Percentiles rank a stretch among this genome's conserved stretches.
Conservation (phyloP, 2,888 invertebrate species). For the Bellardia bayeri region DNA sequence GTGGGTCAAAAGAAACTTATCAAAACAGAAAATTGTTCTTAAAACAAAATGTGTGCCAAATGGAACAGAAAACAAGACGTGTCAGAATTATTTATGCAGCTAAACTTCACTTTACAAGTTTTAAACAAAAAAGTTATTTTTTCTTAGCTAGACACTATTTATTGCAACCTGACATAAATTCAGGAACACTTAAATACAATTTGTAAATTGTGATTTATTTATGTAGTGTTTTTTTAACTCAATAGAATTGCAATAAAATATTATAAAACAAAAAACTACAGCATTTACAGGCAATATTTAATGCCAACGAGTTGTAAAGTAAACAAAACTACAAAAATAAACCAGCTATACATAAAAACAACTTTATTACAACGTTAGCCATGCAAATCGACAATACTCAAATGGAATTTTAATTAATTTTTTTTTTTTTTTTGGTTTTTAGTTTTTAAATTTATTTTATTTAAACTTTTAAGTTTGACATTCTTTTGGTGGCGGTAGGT, state of each 20-base stretch:
- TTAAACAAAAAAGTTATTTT: neutral
- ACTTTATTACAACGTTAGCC: slow-evolving; percentile 39
- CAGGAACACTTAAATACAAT: neutral
- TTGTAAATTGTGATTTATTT: slow-evolving; percentile 13
- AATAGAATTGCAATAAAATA: slow-evolving; percentile 50
- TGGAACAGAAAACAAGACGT: neutral
- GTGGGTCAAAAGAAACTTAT: slow-evolving; percentile 28
- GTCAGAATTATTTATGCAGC: slow-evolving; percentile 30
- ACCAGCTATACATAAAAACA: slow-evolving; percentile 36
- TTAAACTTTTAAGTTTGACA: slow-evolving; percentile 53
- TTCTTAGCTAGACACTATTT: neutral
- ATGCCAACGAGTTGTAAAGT: slow-evolving; percentile 38
- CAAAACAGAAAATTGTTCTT: neutral
- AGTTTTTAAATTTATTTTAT: neutral
- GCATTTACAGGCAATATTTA: slow-evolving; percentile 16
- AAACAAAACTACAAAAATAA: slow-evolving; percentile 7
- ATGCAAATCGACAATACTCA: slow-evolving; percentile 29
- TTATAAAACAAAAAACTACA: slow-evolving; percentile 6
- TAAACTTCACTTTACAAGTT: neutral
- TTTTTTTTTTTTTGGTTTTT: neutral
- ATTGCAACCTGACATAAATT: slow-evolving; percentile 2
- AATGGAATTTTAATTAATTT: slow-evolving; percentile 59
- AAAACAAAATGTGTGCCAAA: slow-evolving; percentile 30
- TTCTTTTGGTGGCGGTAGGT: slow-evolving; percentile 26
- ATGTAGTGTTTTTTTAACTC: slow-evolving; percentile 7